Evolutionary conservation across 1,140 invertebrate genomes (phyloP).

Genomic region (Drosophila seguyi): DNA sequence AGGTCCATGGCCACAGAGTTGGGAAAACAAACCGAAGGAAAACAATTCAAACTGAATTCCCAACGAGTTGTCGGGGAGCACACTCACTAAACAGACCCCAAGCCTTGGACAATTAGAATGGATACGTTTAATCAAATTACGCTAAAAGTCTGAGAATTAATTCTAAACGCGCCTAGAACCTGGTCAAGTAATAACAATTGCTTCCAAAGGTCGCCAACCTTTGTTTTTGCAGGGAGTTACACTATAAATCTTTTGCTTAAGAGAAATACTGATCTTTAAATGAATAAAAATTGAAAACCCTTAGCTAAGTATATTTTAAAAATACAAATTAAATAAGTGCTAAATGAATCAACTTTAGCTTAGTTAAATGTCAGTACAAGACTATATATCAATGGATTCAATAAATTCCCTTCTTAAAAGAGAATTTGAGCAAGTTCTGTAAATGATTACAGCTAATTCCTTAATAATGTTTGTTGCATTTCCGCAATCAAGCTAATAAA

Average conservation of each 20-base stretch:
- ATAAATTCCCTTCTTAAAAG: not conserved
- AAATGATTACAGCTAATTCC: not conserved
- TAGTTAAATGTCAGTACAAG: not conserved
- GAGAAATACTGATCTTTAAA: not conserved
- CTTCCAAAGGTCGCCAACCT: not conserved
- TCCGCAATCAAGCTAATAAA: not conserved
- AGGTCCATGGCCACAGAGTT: conserved; percentile 27
- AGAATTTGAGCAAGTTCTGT: not conserved
- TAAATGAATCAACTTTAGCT: not conserved
- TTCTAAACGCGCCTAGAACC: not conserved
- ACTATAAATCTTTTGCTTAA: not conserved
- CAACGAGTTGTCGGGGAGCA: conserved; percentile 20
- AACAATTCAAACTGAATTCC: conserved; percentile 59
- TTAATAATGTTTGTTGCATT: not conserved
- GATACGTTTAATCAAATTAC: conserved; percentile 20
- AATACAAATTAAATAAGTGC: not conserved
- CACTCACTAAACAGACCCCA: conserved; percentile 15
- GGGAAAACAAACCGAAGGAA: conserved; percentile 47
- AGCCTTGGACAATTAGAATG: not conserved
- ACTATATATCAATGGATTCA: not conserved
- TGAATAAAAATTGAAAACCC: not conserved
- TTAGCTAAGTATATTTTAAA: not conserved
- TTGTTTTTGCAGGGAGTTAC: no score
- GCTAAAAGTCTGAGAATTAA: conserved; percentile 5
- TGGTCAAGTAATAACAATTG: not conserved